Base-by-base conservation (phyloP, 2,888 invertebrate species). In the Melanostoma scalare region DNA sequence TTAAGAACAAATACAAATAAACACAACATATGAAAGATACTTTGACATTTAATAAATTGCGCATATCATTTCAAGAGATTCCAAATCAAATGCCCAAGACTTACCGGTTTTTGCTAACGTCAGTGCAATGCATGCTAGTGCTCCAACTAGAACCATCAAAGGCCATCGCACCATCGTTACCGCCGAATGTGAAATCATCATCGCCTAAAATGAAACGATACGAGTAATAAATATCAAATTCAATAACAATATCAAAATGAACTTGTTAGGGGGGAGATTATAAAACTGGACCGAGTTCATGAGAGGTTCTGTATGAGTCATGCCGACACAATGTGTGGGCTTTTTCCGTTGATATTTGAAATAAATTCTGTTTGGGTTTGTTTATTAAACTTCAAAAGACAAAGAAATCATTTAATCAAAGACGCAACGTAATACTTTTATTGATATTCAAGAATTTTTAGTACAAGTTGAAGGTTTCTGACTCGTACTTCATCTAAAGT, bases 101-200 rank as follows among this genome's bases (percentile, higher is more conserved):
- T 76, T 84, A 84, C 84, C 84, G 71, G 84, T 84, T 84, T 67
- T 78, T 2, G 84, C 84, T 71, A 74, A 74, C 50, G 79, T 74
- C 67, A 79, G 20, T 58, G 71, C 58, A 52, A 84, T 84, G 71
- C 69, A 79, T 55, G 46, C 65, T 46, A 84, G 67, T 67, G 74
- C 69, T 33, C 65, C 79, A 67, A 79, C 78, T 61, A 84, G 74
- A 67, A 50, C 71, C 71, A 79, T 79, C 60, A 84, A 60, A 60
- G 74, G 58, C 84, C 79, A 79, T 67, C 84, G 84, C 38, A 79
- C 60, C 55, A 61, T 71, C 58, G 60, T 65, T 67, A 74, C 44
- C 42, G 84, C 74, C 74, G 75, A 20, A 20, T 20, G 63, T 79
- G 84, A 71, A 78, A 74, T 79, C 84, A 78, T 69, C 53, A 50